Conservation (phyloP, 1,140 invertebrate genomes). For the Drosophila burlai region DNA sequence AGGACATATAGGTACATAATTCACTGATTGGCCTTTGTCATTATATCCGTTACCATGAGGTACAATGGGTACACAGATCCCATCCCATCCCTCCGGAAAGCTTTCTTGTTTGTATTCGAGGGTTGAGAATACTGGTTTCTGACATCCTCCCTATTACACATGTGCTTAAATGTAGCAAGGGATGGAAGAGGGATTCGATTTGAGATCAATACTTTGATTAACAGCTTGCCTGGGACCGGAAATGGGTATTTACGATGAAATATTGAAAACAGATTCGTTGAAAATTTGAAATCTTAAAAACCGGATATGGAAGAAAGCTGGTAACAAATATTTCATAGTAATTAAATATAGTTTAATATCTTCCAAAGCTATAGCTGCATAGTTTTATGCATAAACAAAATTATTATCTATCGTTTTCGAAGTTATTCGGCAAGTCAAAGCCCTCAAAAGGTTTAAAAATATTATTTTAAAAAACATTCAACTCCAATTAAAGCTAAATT, state of each 20-base stretch:
- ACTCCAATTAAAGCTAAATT: conserved; percentile 6
- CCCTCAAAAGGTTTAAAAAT: neutral
- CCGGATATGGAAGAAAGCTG: neutral
- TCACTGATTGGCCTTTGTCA: conserved; percentile 68
- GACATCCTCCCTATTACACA: conserved; percentile 5
- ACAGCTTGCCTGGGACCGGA: conserved; percentile 2
- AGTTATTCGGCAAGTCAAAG: neutral
- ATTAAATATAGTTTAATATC: neutral
- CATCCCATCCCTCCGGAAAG: conserved; percentile 12
- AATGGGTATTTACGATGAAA: neutral
- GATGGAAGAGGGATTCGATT: conserved; percentile 16
- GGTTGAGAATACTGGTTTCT: conserved; percentile 42
- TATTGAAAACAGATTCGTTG: neutral
- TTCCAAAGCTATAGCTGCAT: too few species aligned
- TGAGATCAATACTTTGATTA: conserved; percentile 11
- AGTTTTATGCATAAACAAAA: neutral
- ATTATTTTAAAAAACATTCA: neutral
- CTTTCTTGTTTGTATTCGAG: conserved; percentile 1
- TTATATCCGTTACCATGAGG: conserved; percentile 2
- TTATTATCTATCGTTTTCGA: neutral
- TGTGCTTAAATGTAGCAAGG: neutral
- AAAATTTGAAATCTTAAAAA: neutral
- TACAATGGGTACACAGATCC: conserved; percentile 24
- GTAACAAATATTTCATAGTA: neutral
- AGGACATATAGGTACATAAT: conserved; percentile 58